Evolutionary conservation across 2,888 invertebrate species (phyloP).

Genomic region (Amphiduros pacificus): DNA sequence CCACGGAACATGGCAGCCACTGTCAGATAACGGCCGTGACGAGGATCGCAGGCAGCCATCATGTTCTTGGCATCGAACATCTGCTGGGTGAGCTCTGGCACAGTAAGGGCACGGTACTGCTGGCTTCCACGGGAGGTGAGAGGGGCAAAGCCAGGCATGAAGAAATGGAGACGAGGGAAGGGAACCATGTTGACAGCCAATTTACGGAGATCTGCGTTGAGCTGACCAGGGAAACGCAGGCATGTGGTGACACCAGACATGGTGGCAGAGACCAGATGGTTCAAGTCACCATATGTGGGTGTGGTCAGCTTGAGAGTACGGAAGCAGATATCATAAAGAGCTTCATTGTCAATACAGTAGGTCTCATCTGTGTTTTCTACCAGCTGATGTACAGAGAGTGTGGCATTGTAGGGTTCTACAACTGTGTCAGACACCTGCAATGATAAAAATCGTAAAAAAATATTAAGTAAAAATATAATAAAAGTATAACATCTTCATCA

Average conservation of each 20-base stretch:
- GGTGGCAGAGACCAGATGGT: conserved; percentile 15
- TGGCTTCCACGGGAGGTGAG: conserved; percentile 15
- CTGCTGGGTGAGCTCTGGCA: conserved; percentile 18
- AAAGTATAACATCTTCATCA: too few relatives aligned
- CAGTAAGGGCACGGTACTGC: conserved; percentile 16
- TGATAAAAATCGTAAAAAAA: too few relatives aligned
- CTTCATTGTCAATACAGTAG: conserved; percentile 18
- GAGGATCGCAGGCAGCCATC: conserved; percentile 18
- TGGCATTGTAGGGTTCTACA: conserved; percentile 66
- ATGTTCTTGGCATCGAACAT: conserved; percentile 21
- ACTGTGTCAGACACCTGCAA: conserved; percentile 68
- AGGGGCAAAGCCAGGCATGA: conserved; percentile 68
- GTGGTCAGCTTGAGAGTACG: conserved; percentile 16
- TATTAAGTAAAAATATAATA: too few relatives aligned
- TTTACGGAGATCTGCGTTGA: conserved; percentile 13
- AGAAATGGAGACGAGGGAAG: conserved; percentile 86
- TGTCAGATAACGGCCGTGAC: conserved; percentile 11
- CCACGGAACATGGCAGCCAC: conserved; percentile 42
- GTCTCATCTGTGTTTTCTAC: conserved; percentile 64
- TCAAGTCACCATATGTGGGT: conserved; percentile 15
- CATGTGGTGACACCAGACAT: conserved; percentile 17
- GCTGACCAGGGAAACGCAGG: conserved; percentile 15
- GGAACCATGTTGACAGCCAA: conserved; percentile 63
- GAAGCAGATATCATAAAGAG: conserved; percentile 18
- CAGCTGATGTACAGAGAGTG: conserved; percentile 57